Base-by-base conservation (phyloP, 2,888 invertebrate genomes). In the Drosophila anomalata region DNA sequence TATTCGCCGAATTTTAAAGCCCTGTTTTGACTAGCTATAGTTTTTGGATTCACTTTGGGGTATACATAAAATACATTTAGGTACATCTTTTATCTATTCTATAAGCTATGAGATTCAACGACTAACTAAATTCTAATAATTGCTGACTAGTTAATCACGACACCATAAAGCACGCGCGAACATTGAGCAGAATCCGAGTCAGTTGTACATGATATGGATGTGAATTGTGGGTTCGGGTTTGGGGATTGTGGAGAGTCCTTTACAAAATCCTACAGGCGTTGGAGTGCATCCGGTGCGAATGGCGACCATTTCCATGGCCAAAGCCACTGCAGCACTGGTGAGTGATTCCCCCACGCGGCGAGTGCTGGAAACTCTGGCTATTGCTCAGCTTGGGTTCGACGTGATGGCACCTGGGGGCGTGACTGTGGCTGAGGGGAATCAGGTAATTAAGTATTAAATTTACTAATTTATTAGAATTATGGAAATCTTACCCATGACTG, bases 251-350 rank as follows among this genome's bases (percentile, higher is more conserved):
- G 2, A 4, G 3, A 12, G 5, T 42, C 47, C 52, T 56, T 82
- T 91, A 91, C 44, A 91, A 80, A 50, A 91, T 78, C 56, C 79
- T 72, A 74, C 92, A 92, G 46, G 92, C 91, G 68, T 91, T 91
- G 17, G 92, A 90, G 83, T 92, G 92, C 75, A 91, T 82, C 54
- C 90, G 88, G 78, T 91, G 91, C 36, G 90, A 79, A 68, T 91
- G 91, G 29, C 91, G 87, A 2, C 89, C 90, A 73, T 90, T 89
- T 5, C 89, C 73, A 55, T 90, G 90, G 1, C 89, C 85, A 69
- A 89, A 90, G 7, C 85, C 91, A 14, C 89, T 80, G 81, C 92
- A 92, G 69, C 92, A 92, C 62, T 91, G 91, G 74, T 92, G 91
- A 9, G 89, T 88, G n/a, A 90, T 89, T n/a, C 77, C 89, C 6